Conservation (phyloP, 2,113 vertebrate genomes). For the Pagrus major region DNA sequence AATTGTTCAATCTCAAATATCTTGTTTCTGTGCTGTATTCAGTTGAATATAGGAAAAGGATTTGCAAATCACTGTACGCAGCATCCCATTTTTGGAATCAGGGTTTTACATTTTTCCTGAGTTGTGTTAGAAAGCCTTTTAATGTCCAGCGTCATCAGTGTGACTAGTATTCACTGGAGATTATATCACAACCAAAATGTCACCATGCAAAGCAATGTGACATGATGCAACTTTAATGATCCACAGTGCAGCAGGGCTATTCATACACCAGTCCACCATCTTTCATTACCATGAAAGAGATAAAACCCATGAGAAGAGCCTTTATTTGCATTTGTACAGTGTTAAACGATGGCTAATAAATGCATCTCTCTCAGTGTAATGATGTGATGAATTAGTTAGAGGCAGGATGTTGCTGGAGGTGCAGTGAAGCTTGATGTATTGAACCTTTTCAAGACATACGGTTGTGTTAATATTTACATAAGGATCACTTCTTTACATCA, state of each 20-base stretch:
- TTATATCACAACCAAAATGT: neutral
- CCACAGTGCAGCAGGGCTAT: neutral
- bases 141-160: neutral
- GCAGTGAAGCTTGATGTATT: neutral
- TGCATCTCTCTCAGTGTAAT: neutral
- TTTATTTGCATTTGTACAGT: slow-evolving; percentile 2
- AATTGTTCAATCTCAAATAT: no score
- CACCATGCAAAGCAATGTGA: slow-evolving; percentile 12
- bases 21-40: no score
- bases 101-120: neutral
- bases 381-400: neutral
- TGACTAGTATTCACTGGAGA: neutral
- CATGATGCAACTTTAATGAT: slow-evolving; percentile 24
- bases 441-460: neutral
- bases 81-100: no score
- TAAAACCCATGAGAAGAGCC: neutral
- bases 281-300: neutral
- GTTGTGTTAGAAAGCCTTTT: neutral
- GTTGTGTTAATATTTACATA: neutral
- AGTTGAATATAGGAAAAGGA: no score
- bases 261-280: neutral
- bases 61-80: no score
- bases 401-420: neutral
- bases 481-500: neutral
- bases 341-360: slow-evolving; percentile 15